Evolutionary conservation across 1,140 invertebrate species (phyloP).

Genomic region (Euglossa dilemma): DNA sequence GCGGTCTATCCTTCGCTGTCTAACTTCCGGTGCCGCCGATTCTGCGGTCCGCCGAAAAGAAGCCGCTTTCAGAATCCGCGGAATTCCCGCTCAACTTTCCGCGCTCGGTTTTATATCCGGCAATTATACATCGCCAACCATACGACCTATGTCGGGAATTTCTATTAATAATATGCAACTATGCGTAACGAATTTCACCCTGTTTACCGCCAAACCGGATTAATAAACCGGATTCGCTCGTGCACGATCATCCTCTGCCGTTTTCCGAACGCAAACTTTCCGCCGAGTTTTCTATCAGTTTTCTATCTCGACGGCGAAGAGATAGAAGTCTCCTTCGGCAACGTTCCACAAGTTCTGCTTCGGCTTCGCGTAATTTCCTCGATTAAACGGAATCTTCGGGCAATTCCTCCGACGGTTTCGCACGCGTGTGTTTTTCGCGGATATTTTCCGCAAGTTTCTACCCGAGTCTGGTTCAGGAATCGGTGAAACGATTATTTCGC

Average conservation of each 20-base stretch:
- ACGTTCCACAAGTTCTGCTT: too few species aligned
- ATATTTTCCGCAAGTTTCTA: too few species aligned
- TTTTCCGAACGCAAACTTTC: neutral
- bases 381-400: too few species aligned
- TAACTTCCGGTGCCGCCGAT: neutral
- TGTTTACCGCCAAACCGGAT: neutral
- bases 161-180: slow-evolving; percentile 38
- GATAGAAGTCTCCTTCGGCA: too few species aligned
- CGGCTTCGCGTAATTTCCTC: too few species aligned
- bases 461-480: too few species aligned
- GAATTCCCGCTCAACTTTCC: slow-evolving; percentile 2
- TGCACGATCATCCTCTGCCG: too few species aligned
- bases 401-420: too few species aligned
- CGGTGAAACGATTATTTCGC: too few species aligned
- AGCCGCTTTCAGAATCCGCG: slow-evolving; percentile 20
- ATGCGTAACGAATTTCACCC: slow-evolving; percentile 36
- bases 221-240: too few species aligned
- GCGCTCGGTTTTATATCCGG: slow-evolving; percentile 15
- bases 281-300: neutral
- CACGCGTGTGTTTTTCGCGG: too few species aligned
- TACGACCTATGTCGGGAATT: slow-evolving; percentile 22
- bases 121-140: neutral
- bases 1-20: neutral
- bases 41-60: slow-evolving; percentile 5
- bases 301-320: too few species aligned